Conservation (phyloP, 2,797 vertebrate species). For the Aselliscus stoliczkanus region DNA sequence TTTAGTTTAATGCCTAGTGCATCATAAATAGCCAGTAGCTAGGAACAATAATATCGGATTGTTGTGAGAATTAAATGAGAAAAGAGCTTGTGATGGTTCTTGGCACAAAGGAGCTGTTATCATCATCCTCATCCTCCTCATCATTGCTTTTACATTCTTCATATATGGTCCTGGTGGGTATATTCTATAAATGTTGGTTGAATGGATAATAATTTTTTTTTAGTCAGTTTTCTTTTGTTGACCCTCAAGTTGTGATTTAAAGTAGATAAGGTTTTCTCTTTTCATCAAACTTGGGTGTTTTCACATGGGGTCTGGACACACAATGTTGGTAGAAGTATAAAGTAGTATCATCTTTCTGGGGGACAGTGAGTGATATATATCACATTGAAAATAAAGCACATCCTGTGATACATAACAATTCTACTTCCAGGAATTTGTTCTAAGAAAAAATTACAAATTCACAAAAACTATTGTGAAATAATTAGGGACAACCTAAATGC, state of each 20-base stretch:
- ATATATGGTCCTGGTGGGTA: not conserved
- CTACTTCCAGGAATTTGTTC: not conserved
- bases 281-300: not conserved
- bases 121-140: not conserved
- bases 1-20: not conserved
- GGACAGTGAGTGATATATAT: not conserved
- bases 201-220: not conserved
- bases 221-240: not conserved
- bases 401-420: not conserved
- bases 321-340: not conserved
- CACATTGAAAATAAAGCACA: not conserved
- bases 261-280: not conserved
- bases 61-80: not conserved
- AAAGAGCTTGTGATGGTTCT: not conserved
- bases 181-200: not conserved
- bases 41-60: not conserved
- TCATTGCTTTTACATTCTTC: not conserved
- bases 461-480: not conserved
- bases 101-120: not conserved
- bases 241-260: not conserved
- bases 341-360: not conserved
- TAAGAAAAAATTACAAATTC: not conserved
- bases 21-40: not conserved
- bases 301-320: not conserved
- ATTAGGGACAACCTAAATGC: conserved; percentile 12